A percentile compares a stretch with the other conserved stretches of the same genome.
Conservation (phyloP, 2,113 vertebrate genomes). For the Tupaia tana region DNA sequence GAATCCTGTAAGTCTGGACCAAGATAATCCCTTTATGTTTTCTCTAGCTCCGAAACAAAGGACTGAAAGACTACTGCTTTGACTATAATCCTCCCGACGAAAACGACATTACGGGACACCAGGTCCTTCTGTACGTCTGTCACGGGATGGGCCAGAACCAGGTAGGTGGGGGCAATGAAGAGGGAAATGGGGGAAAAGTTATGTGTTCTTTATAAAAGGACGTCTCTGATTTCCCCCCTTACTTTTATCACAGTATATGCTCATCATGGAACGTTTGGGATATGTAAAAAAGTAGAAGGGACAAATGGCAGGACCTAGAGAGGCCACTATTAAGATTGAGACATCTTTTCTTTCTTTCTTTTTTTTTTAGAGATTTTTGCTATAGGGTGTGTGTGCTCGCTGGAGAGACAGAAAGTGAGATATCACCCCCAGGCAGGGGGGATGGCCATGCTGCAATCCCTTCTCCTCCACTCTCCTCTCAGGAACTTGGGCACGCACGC, state of each 20-base stretch:
- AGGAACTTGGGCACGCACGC: too few relatives aligned
- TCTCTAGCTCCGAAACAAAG: constrained; percentile 92
- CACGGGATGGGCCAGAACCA: constrained; percentile 99
- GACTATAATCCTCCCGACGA: constrained; percentile 96
- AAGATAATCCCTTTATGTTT: constrained; percentile 54
- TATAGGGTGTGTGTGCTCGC: too few relatives aligned
- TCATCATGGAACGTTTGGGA: not conserved
- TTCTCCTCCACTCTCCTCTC: too few relatives aligned
- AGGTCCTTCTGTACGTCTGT: constrained; percentile 93
- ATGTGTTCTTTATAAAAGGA: not conserved
- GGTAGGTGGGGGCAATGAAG: constrained; percentile 84
- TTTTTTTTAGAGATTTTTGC: not conserved
- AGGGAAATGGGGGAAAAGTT: not conserved
- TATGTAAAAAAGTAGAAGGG: not conserved
- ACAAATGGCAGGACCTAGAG: not conserved
- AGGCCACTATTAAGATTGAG: not conserved
- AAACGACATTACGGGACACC: constrained; percentile 87
- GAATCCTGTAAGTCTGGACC: not conserved
- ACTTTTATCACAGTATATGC: not conserved
- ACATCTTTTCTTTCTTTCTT: not conserved
- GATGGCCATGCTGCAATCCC: too few relatives aligned
- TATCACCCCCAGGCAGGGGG: too few relatives aligned
- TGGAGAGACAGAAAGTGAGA: too few relatives aligned
- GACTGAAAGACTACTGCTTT: constrained; percentile 92
- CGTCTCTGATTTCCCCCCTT: not conserved